Base-by-base conservation (phyloP, 1,140 invertebrate genomes). In the Thaumatotibia leucotreta region DNA sequence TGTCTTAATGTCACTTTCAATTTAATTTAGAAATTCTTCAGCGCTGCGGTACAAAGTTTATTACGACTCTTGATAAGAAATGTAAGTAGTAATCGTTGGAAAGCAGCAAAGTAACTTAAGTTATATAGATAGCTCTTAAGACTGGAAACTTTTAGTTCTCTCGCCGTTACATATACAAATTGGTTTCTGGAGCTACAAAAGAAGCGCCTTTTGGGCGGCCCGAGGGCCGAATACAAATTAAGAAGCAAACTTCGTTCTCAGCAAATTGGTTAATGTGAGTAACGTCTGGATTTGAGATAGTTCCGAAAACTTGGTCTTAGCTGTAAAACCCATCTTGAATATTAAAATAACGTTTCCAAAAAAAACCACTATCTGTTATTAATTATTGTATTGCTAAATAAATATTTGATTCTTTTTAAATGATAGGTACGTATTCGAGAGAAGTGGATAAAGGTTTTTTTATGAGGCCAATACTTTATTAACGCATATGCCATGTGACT, bases 1-100 rank as follows among this genome's bases (percentile, higher is more conserved):
- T 84, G 84, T 85, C 83, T 89, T 85, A 86, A 81, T 79, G 80
- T 85, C 84, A 84, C 82, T 84, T 88, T 82, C 72, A 72, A 74
- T 85, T 83, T 80, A 80, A 86, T 82, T 83, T 74, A 70, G 69
- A 82, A 80, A 84, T 86, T 84, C 82, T 80, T 82, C 73, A 49
- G 65, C 69, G 32, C 70, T 50, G 31, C 72, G 66, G 72, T 76
- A 72, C 63, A 72, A 77, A 77, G 70, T 69, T 73, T 65, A 74
- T 72, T 74, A 69, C 61, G 24, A 8, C 24, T 4, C 23, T 58
- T 58, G n/a, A 14, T 14, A 31, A 58, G 6, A 14, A 29, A 58
- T 29, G 24, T 58, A 8, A 27, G 23, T 58, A 58, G 24, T 27
- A 54, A 29, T 58, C 22, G 27, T 14, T 54, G 9, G 17, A 32